These are phyloP conservation scores for Chloroceryle aenea DNA, from an alignment of 2,113 vertebrate genomes.

Conservation along the genomic window DNA sequence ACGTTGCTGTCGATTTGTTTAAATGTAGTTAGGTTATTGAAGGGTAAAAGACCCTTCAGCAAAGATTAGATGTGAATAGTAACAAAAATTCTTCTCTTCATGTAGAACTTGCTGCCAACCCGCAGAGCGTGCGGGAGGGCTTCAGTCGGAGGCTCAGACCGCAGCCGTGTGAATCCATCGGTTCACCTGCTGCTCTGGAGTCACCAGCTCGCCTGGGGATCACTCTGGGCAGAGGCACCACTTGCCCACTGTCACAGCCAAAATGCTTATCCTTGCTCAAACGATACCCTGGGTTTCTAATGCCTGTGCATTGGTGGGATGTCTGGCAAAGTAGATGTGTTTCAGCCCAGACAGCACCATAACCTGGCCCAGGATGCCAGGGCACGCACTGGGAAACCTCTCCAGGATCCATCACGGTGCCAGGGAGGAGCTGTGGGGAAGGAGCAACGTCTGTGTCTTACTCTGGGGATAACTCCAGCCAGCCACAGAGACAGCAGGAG, in stretches of 20 bases:
- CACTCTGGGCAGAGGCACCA: not conserved
- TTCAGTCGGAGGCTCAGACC: not conserved
- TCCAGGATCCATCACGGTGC: fast-evolving
- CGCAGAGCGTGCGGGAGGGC: fast-evolving
- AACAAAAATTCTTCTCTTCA: not conserved
- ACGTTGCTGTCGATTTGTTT: not conserved
- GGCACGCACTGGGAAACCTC: fast-evolving
- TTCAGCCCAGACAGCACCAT: fast-evolving
- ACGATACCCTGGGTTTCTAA: not conserved
- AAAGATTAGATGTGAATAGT: slow-evolving; percentile 11
- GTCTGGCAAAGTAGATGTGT: fast-evolving
- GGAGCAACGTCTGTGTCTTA: fast-evolving
- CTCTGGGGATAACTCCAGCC: fast-evolving
- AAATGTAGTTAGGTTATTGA: not conserved
- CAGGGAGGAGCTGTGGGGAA: not conserved
- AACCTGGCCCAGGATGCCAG: not conserved
- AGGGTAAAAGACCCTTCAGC: slow-evolving; percentile 26
- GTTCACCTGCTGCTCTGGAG: not conserved
- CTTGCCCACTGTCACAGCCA: not conserved
- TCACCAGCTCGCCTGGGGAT: not conserved
- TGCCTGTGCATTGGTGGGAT: fast-evolving
- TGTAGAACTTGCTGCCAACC: not conserved
- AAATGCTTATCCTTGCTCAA: not conserved
- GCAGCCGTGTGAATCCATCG: fast-evolving
- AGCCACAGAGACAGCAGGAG: not conserved